phyloP scores from a whole-genome alignment of 2,113 vertebrate species.

The Misgurnus mizolepis region DNA sequence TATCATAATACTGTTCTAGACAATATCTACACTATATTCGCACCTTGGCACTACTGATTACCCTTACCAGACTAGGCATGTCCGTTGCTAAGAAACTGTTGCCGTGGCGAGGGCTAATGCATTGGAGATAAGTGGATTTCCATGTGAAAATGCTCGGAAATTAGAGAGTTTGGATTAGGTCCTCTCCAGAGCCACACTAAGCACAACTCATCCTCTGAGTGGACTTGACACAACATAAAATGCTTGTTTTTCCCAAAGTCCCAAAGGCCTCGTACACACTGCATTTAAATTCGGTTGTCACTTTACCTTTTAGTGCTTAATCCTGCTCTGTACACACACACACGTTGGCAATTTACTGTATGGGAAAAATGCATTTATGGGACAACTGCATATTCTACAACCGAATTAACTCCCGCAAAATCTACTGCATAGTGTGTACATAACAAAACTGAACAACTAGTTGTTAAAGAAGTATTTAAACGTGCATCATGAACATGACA shows the following conservation, averaged over 20 bases:
- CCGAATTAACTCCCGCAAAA: no score
- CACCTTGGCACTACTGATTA: slow-evolving; percentile 46
- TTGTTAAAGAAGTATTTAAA: no score
- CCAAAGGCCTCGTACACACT: not conserved
- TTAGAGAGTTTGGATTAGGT: slow-evolving; percentile 42
- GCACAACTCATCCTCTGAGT: slow-evolving; percentile 25
- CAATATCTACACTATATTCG: slow-evolving; percentile 41
- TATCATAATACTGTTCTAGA: slow-evolving; percentile 9
- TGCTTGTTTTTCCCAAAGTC: not conserved
- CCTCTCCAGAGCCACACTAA: slow-evolving; percentile 28
- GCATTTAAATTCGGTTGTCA: no score
- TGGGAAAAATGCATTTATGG: no score
- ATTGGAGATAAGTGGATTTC: slow-evolving; percentile 49
- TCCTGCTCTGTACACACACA: no score
- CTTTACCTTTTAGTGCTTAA: no score
- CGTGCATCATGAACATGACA: no score
- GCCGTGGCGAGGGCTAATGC: slow-evolving; percentile 41
- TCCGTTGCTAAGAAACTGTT: slow-evolving; percentile 61
- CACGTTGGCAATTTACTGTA: no score
- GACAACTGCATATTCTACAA: no score
- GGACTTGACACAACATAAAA: slow-evolving; percentile 24
- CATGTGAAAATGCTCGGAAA: slow-evolving; percentile 32
- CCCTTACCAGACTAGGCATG: slow-evolving; percentile 44
- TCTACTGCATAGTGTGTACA: no score
- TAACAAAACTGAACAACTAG: no score